phyloP scores from a whole-genome alignment of 2,113 vertebrate genomes.

The Actenoides hombroni region DNA sequence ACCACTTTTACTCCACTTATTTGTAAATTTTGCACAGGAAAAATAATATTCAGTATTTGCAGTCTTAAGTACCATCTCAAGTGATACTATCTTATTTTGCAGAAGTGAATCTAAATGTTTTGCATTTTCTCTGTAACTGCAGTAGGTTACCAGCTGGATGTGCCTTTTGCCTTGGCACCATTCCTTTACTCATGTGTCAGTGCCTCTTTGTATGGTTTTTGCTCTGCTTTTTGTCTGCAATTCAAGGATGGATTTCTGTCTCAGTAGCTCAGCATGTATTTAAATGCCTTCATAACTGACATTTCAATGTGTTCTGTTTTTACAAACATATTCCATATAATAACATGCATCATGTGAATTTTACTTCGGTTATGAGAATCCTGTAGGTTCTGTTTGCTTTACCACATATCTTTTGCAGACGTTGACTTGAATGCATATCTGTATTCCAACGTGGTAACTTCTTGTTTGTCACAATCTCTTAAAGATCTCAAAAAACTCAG shows the following conservation, averaged over 20 bases:
- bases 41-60: not conserved
- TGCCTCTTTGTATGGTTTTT: not conserved
- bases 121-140: rapidly evolving
- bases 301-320: not conserved
- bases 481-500: not conserved
- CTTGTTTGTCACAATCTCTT: not conserved
- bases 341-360: not conserved
- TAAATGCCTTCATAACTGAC: not conserved
- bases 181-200: not conserved
- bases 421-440: not conserved
- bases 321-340: not conserved
- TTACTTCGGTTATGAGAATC: not conserved
- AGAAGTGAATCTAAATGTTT: not conserved
- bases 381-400: not conserved
- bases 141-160: not conserved
- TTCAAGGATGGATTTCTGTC: not conserved
- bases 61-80: not conserved
- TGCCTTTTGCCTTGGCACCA: not conserved
- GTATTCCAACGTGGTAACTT: not conserved
- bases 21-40: not conserved
- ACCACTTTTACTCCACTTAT: not conserved
- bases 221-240: not conserved
- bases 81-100: not conserved
- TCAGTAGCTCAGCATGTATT: not conserved
- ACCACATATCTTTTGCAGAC: rapidly evolving